Percentiles rank a stretch among this genome's conserved stretches.
Conservation (phyloP, 92 coral and sea anemone species). For the Zoanthus solanderi region DNA sequence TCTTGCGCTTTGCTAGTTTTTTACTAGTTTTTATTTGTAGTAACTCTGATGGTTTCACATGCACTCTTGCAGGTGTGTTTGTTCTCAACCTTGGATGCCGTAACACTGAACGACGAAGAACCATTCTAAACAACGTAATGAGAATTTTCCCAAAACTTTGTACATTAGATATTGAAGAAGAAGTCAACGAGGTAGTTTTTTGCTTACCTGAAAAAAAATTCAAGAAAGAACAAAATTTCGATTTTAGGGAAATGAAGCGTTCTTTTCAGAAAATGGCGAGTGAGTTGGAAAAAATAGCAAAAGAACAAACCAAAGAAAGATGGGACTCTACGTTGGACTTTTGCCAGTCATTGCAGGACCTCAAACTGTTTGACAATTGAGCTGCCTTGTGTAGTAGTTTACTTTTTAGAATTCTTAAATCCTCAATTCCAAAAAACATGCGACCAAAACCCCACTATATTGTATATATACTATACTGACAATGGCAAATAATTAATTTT, state of each 20-base stretch:
- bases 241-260: slow-evolving; percentile 8
- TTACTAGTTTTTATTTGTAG: too few relatives aligned
- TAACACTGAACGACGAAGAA: slow-evolving; percentile 49
- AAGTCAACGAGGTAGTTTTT: slow-evolving; percentile 79
- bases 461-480: too few relatives aligned
- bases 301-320: slow-evolving; percentile 34
- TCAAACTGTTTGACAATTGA: slow-evolving; percentile 52
- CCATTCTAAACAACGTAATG: slow-evolving; percentile 66
- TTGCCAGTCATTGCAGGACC: slow-evolving; percentile 63
- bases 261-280: slow-evolving; percentile 49
- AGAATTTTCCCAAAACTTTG: slow-evolving; percentile 71
- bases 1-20: too few relatives aligned
- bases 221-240: neutral
- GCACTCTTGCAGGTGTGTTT: slow-evolving; percentile 73
- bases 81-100: slow-evolving; percentile 88
- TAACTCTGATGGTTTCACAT: too few relatives aligned
- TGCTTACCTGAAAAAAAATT: slow-evolving; percentile 55
- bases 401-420: neutral
- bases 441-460: too few relatives aligned
- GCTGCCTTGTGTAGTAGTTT: neutral
- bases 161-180: slow-evolving; percentile 72
- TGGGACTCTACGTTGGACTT: slow-evolving; percentile 79
- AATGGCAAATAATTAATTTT: too few relatives aligned
- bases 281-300: slow-evolving; percentile 65
- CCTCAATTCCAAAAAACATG: neutral